Conservation (phyloP, 1,140 invertebrate species). For the Trichonephila clavata region DNA sequence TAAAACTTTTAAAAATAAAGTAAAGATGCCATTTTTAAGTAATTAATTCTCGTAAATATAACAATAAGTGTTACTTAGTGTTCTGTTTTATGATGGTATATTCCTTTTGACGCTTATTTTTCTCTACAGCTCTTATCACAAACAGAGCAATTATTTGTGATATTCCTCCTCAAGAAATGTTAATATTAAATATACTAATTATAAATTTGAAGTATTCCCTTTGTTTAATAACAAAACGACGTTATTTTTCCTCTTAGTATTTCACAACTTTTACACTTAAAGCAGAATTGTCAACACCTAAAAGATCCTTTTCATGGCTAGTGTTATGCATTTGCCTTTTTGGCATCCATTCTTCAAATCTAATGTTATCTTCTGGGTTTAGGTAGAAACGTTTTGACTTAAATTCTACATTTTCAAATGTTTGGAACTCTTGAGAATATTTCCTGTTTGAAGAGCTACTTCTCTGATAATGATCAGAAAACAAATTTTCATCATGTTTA, state of each 20-base stretch:
- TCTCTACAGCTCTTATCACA: no score
- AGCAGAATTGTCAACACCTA: background rate
- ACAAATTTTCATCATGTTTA: background rate
- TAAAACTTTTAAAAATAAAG: no score
- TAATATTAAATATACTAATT: no score
- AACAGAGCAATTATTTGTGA: no score
- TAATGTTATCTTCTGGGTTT: background rate
- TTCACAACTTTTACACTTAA: conserved; percentile 2
- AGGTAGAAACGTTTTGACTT: background rate
- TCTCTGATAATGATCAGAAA: conserved; percentile 12
- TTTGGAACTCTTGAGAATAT: background rate
- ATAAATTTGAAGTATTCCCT: no score
- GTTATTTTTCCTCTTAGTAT: background rate
- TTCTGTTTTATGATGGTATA: no score
- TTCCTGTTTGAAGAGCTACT: background rate
- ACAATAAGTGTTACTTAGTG: no score
- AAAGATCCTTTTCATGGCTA: background rate
- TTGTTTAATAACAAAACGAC: background rate
- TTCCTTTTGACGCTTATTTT: no score
- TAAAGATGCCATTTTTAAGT: no score
- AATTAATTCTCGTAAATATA: no score
- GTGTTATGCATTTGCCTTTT: background rate
- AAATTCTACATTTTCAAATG: background rate
- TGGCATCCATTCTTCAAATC: background rate
- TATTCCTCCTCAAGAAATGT: no score